Base-by-base conservation (phyloP, 2,113 vertebrate species). In the Turdus rufiventris region DNA sequence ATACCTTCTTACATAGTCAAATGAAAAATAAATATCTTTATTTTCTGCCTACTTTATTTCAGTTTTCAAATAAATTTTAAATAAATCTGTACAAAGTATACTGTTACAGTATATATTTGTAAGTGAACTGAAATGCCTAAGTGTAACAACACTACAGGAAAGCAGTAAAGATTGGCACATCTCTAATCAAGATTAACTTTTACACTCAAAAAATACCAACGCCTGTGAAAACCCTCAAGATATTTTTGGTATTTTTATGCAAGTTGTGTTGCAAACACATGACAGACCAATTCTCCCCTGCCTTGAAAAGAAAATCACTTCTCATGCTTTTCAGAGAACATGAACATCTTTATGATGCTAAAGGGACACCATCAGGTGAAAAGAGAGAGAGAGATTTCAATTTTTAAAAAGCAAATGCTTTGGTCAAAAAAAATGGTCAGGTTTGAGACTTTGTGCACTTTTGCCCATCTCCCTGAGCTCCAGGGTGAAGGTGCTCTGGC, bases 21-120 rank as follows among this genome's bases (percentile, higher is more conserved):
- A 98, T 98, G 97, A 97, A 98, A 98, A 98, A 98, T 98, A 98
- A 98, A 97, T 97, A 97, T 98, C 97, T 98, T 98, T 98, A 98
- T 98, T 98, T 97, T 98, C 97, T 97, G 97, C 97, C 98, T 98
- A 98, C 96, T 98, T 98, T 98, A 98, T 98, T 98, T 98, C 97
- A 98, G 97, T 97, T 98, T 98, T 97, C 97, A 98, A 98, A 98
- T 97, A 97, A 98, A 97, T 98, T 97, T 98, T 97, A 98, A 98
- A 97, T 98, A 97, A 98, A 96, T 98, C 97, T 98, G 97, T 98
- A 98, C 98, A 98, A 98, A 98, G 98, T 97, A 98, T 97, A 98
- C 97, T 98, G 98, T 98, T 98, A 98, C 97, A 98, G 97, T 98
- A 97, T 98, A 98, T 98, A 98, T 97, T 97, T 82, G 48, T 97